These are phyloP conservation scores for Manis javanica DNA, from an alignment of 2,797 vertebrate species.

Conservation along the genomic window DNA sequence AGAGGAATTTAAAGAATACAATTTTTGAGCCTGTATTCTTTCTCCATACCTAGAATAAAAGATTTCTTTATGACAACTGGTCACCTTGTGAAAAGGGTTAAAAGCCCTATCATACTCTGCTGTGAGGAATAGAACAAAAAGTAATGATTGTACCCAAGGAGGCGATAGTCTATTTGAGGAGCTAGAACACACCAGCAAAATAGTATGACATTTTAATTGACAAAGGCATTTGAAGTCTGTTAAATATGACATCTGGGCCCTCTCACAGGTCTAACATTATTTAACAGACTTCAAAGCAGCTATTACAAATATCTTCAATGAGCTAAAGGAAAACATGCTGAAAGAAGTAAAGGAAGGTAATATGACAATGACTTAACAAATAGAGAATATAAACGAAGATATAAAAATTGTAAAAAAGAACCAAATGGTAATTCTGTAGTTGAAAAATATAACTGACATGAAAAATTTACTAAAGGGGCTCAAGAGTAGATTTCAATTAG, in stretches of 20 bases:
- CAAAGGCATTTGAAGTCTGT: background rate
- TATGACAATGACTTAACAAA: background rate
- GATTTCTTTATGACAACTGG: background rate
- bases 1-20: background rate
- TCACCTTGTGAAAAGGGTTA: background rate
- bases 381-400: background rate
- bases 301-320: background rate
- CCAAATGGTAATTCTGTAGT: background rate
- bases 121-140: background rate
- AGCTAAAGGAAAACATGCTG: background rate
- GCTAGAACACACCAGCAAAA: background rate
- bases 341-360: background rate
- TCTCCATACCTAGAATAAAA: constrained; percentile 26
- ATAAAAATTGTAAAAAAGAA: background rate
- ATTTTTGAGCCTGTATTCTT: background rate
- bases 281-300: background rate
- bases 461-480: background rate
- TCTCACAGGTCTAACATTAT: background rate
- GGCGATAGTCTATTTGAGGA: background rate
- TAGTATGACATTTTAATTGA: background rate
- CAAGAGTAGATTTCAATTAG: background rate
- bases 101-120: background rate
- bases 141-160: background rate
- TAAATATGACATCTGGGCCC: no score
- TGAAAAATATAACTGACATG: background rate